Evolutionary conservation across 2,113 vertebrate genomes (phyloP).

Genomic region (Hypocryptadius cinnamomeus): DNA sequence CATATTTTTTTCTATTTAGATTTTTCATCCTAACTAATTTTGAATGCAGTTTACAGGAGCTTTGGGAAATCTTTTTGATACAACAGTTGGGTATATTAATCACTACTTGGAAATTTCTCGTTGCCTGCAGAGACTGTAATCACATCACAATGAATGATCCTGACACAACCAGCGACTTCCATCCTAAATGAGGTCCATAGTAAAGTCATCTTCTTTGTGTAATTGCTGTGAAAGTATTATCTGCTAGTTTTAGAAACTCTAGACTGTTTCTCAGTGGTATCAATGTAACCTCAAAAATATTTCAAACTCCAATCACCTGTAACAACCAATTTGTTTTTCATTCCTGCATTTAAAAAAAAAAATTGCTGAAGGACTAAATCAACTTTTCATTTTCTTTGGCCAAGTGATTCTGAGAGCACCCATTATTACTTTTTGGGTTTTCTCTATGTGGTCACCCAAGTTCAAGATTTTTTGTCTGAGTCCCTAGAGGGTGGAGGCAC

Average conservation of each 20-base stretch:
- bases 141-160: not conserved
- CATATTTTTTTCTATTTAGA: not conserved
- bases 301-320: not conserved
- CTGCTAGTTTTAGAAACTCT: not conserved
- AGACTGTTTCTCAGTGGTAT: not conserved
- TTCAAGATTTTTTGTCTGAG: not conserved
- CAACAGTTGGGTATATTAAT: not conserved
- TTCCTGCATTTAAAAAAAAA: not conserved
- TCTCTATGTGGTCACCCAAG: not conserved
- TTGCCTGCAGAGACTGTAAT: not conserved
- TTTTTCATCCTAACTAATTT: not conserved
- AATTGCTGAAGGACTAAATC: not conserved
- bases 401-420: not conserved
- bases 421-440: not conserved
- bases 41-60: not conserved
- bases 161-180: not conserved
- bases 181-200: not conserved
- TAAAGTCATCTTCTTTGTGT: not conserved
- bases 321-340: not conserved
- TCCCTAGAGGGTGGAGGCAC: not conserved
- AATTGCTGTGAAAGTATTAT: not conserved
- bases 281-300: not conserved
- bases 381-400: not conserved
- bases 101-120: not conserved
- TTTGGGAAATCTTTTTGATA: not conserved